These are phyloP conservation scores for Embiotoca jacksoni DNA, from an alignment of 2,113 vertebrate genomes.

Conservation along the genomic window DNA sequence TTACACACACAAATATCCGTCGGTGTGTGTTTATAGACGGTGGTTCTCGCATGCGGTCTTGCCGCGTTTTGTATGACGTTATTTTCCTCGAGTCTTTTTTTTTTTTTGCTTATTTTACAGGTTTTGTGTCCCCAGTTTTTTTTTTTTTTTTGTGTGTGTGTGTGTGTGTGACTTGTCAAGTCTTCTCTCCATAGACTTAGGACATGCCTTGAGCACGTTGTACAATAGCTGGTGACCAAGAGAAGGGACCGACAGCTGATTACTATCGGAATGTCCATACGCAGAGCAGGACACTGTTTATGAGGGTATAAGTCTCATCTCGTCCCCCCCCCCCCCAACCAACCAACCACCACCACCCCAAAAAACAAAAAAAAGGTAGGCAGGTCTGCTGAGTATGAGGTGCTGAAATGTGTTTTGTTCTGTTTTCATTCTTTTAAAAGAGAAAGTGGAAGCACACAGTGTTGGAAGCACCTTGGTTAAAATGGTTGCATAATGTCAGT, in stretches of 20 bases:
- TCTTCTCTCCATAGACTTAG: not conserved
- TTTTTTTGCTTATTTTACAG: too few relatives aligned
- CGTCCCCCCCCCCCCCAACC: not conserved
- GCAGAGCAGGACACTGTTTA: not conserved
- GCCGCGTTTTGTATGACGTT: too few relatives aligned
- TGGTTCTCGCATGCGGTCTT: too few relatives aligned
- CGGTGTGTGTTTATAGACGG: not conserved
- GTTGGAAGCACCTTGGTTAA: not conserved
- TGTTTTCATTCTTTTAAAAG: not conserved
- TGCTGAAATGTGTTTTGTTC: not conserved
- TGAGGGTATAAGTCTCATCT: not conserved
- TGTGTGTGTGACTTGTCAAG: not conserved
- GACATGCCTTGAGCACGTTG: conserved; percentile 36
- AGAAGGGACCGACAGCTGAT: conserved; percentile 2
- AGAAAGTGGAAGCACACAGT: not conserved
- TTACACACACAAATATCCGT: too few relatives aligned
- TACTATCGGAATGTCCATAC: not conserved
- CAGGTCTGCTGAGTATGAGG: not conserved
- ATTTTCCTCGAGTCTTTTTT: too few relatives aligned
- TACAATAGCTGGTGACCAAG: conserved; percentile 43
- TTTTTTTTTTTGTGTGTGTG: too few relatives aligned
- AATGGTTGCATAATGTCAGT: conserved; percentile 13
- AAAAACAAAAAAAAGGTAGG: too few relatives aligned
- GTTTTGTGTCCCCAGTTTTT: too few relatives aligned
- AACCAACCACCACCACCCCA: too few relatives aligned